Base-by-base conservation (phyloP, 2,113 vertebrate genomes). In the Alligator mississippiensis region DNA sequence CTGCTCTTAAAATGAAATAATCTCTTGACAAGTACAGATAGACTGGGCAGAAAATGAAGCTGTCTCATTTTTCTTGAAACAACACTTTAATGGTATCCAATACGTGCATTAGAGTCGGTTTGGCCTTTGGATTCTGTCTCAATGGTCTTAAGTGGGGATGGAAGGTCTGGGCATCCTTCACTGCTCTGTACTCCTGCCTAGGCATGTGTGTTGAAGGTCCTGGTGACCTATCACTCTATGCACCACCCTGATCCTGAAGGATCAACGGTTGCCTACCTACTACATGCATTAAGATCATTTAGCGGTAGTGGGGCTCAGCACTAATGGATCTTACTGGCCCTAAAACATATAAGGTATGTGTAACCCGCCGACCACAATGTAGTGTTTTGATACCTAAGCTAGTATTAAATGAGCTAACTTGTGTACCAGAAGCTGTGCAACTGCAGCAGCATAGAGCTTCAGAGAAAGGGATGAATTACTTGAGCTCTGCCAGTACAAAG, bases 271-370 rank as follows among this genome's bases (percentile, higher is more conserved):
- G 47, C 47, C 47, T 47, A 9, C 47, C 47, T 47, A 47, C 47
- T 11, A 18, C 24, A 57, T 21, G 77, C 57, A 38, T 25, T 4
- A 66, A 74, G 68, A 16, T 27, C 54, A 55, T 78, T 58, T 24
- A 77, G 2, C 25, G n/a, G 1, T 1, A 16, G 3, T 1, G n/a
- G 14, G 5, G 63, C 59, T 12, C 9, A 58, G 4, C 3, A 17
- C 0, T 18, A 3, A 8, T 1, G 4, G 4, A 1, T 47, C 6
- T 13, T 21, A 63, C 79, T 62, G 70, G 47, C 30, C 22, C 58
- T 61, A 21, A 10, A 68, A 66, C n/a, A 66, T n/a, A 28, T 68
- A 47, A 12, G 12, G 34, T 6, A 6, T 47, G 47, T 9, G 7
- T 47, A 47, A 47, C 47, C 47, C 47, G 8, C 47, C 47, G 47